Conservation (phyloP, 1,140 invertebrate genomes). For the Medauroidea extradentata region DNA sequence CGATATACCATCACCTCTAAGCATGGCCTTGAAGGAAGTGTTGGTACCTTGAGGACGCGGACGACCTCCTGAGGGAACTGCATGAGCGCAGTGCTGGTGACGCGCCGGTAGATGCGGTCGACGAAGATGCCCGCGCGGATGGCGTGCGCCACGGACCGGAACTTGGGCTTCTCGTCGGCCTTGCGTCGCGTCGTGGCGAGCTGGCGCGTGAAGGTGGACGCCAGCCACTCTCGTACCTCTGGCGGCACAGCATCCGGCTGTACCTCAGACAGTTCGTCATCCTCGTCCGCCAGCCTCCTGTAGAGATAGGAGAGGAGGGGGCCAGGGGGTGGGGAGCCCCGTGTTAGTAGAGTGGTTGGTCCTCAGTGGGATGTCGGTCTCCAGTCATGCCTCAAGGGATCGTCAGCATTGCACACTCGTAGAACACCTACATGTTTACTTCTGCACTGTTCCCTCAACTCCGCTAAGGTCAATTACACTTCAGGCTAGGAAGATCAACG, state of each 20-base stretch:
- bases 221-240: slow-evolving; percentile 94
- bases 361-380: too few relatives aligned
- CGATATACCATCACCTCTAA: too few relatives aligned
- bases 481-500: too few relatives aligned
- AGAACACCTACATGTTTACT: too few relatives aligned
- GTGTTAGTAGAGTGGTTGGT: too few relatives aligned
- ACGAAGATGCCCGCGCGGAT: slow-evolving; percentile 97
- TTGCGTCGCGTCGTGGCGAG: slow-evolving; percentile 66
- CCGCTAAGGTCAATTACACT: too few relatives aligned
- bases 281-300: slow-evolving; percentile 77
- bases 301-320: too few relatives aligned
- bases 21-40: too few relatives aligned
- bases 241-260: slow-evolving; percentile 91
- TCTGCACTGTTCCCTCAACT: too few relatives aligned
- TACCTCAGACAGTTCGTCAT: slow-evolving; percentile 93
- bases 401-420: too few relatives aligned
- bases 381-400: too few relatives aligned
- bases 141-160: slow-evolving; percentile 94
- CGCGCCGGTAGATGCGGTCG: slow-evolving; percentile 88
- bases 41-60: slow-evolving; percentile 86
- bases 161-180: slow-evolving; percentile 78
- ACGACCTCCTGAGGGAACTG: slow-evolving; percentile 88
- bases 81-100: slow-evolving; percentile 78
- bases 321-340: too few relatives aligned
- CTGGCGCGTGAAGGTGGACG: slow-evolving; percentile 94